These are phyloP conservation scores for Nymphicus hollandicus DNA, from an alignment of 2,113 vertebrate species.

Conservation along the genomic window DNA sequence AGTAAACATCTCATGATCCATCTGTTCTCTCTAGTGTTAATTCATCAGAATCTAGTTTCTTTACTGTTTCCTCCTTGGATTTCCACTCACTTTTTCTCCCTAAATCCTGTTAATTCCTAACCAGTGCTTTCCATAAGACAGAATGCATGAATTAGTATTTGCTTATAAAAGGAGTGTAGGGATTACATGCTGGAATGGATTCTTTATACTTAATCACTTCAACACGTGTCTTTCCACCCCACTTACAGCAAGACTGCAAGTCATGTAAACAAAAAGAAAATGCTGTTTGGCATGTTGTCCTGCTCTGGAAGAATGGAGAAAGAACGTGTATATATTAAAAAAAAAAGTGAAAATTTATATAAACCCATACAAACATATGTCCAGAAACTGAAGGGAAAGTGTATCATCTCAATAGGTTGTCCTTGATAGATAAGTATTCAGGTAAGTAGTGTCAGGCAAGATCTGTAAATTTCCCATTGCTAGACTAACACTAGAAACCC, in stretches of 20 bases:
- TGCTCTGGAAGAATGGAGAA: not conserved
- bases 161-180: not conserved
- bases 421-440: not conserved
- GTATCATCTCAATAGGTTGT: not conserved
- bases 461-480: not conserved
- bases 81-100: not conserved
- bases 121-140: not conserved
- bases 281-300: not conserved
- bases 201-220: constrained; percentile 14
- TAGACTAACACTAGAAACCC: not conserved
- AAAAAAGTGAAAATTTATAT: not conserved
- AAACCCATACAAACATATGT: not conserved
- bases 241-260: not conserved
- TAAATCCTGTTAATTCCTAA: not conserved
- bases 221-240: constrained; percentile 1
- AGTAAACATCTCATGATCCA: not conserved
- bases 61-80: not conserved
- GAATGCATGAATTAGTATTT: not conserved
- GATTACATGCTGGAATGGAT: constrained; percentile 20
- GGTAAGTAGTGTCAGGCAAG: not conserved
- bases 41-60: not conserved
- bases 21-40: not conserved
- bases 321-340: not conserved
- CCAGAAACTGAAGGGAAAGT: not conserved
- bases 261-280: not conserved